Evolutionary conservation across 2,888 invertebrate genomes (phyloP), one percentile per base, ranked within the genome.

Genomic region (Drosophila ezoana): DNA sequence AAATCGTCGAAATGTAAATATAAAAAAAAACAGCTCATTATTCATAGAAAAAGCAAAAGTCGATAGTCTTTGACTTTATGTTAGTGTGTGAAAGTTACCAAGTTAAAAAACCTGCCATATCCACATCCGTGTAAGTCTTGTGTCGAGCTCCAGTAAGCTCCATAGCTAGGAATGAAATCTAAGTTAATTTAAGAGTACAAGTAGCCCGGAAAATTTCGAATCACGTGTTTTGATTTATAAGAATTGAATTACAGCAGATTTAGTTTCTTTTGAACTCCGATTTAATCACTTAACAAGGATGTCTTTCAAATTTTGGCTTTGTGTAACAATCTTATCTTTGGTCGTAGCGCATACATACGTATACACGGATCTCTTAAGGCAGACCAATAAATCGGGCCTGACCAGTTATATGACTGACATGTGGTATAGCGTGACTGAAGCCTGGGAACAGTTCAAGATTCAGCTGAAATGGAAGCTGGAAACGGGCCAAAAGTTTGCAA

Each of bases 241-340:
- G 28, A 28, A 28, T 28, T 28, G 8, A 28, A 28, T 8, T 2
- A 8, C 8, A 2, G 28, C 28, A 32, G 28, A 32, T 16, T 40
- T 4, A 3, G 5, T 35, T 35, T 0, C 35, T 13, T 11, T 11
- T 13, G 13, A 35, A 10, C 18, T 40, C 20, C 1, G 1, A 51
- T 35, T 38, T 18, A 13, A 40, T 52, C 32, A 41, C 35, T 2
- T 4, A 13, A 16, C 0, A 52, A 23, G 0, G 0, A 66, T 79
- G 76, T 48, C 37, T 16, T 10, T 33, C 1, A 80, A 72, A 44
- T 63, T 69, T 3, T 79, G 66, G 66, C 9, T 73, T 6, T 45
- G 23, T 14, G 13, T 54, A 9, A 45, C 56, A 6, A 1, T 73
- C 9, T 0, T 80, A 11, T 49, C 62, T 3, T 33, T 73, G 41